A percentile compares a stretch with the other conserved stretches of the same genome.
Evolutionary conservation across 2,113 vertebrate genomes (phyloP).

Genomic region (Heterotis niloticus): DNA sequence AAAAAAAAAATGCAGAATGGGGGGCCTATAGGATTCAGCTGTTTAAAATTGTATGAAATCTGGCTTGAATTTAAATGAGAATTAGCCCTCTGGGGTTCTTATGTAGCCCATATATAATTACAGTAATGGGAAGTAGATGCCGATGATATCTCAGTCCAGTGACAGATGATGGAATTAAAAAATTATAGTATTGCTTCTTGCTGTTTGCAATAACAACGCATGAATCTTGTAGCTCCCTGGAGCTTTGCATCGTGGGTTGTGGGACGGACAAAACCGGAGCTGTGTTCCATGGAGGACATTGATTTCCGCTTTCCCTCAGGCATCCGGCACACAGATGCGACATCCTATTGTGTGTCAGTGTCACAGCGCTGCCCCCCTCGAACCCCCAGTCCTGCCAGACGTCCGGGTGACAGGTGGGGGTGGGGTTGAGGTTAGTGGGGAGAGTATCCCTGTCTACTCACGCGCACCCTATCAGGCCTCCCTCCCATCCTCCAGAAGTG

Average conservation of each 20-base stretch:
- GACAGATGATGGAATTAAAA: neutral
- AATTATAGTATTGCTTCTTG: neutral
- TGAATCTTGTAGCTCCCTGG: neutral
- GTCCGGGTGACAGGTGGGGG: neutral
- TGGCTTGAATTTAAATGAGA: slow-evolving; percentile 52
- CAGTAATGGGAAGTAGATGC: neutral
- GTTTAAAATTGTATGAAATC: slow-evolving; percentile 38
- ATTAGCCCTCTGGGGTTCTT: slow-evolving; percentile 40
- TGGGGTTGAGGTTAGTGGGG: neutral
- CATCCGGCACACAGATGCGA: neutral
- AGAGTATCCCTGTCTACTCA: neutral
- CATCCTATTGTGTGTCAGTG: neutral
- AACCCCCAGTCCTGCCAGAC: slow-evolving; percentile 7
- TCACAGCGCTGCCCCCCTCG: neutral
- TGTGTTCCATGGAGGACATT: neutral
- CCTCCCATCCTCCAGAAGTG: neutral
- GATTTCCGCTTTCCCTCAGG: neutral
- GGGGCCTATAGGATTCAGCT: neutral
- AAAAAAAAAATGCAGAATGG: neutral
- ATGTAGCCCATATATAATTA: neutral
- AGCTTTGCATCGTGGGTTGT: slow-evolving; percentile 7
- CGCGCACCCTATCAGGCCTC: neutral
- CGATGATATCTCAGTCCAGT: neutral
- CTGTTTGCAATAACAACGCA: neutral
- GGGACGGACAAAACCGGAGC: neutral